These are phyloP conservation scores for Nematostella vectensis DNA, from an alignment of 92 coral and sea anemone genomes.

Conservation along the genomic window DNA sequence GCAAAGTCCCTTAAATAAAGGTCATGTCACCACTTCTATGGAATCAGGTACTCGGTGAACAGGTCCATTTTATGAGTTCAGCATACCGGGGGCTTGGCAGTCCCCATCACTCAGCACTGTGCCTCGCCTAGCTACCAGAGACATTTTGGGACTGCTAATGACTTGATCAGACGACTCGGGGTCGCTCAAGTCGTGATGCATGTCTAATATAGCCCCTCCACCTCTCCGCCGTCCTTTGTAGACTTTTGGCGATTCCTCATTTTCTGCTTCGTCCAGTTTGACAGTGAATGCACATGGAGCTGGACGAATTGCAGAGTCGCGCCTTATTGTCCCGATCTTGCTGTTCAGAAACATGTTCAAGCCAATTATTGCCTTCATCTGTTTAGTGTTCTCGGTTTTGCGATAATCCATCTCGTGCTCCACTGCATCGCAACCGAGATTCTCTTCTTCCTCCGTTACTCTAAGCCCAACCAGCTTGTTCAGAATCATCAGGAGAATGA, in stretches of 20 bases:
- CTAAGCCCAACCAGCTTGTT: constrained; percentile 54
- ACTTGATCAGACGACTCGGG: no score
- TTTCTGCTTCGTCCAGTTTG: neutral
- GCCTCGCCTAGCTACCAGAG: no score
- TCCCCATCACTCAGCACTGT: no score
- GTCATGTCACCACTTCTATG: no score
- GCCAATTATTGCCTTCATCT: constrained; percentile 12
- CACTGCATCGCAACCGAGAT: constrained; percentile 57
- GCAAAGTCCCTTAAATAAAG: no score
- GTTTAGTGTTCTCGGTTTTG: constrained; percentile 14
- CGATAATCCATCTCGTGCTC: constrained; percentile 59
- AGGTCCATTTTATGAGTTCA: no score
- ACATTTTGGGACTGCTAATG: no score
- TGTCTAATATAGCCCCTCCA: neutral
- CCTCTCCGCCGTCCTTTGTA: neutral
- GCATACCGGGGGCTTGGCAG: no score
- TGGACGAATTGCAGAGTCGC: neutral
- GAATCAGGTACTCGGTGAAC: no score
- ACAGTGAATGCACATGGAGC: constrained; percentile 3
- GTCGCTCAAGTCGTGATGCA: neutral
- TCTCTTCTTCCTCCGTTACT: constrained; percentile 63
- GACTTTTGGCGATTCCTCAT: neutral
- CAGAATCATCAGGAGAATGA: constrained; percentile 27
- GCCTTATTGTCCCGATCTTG: constrained; percentile 12
- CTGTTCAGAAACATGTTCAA: constrained; percentile 12